A percentile compares a stretch with the other conserved stretches of the same genome.
These are phyloP conservation scores for Taenioides sp. DNA, from an alignment of 2,797 vertebrate genomes.

Conservation along the genomic window DNA sequence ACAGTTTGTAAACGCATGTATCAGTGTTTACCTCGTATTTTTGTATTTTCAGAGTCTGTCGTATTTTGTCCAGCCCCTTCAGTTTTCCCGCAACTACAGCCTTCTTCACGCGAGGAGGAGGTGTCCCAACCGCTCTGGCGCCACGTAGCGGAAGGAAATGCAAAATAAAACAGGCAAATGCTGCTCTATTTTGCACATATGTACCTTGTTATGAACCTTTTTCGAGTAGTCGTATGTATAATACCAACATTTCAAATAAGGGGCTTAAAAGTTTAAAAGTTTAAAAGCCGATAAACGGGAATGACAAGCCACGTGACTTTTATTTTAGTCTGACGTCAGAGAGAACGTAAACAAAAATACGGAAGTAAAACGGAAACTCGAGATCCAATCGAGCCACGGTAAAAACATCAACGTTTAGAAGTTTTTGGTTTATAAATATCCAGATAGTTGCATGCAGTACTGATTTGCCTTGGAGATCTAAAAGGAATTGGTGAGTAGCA, in stretches of 20 bases:
- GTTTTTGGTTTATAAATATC: not conserved
- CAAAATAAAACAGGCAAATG: not conserved
- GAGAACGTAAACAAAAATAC: slow-evolving; percentile 67
- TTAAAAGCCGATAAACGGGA: not conserved
- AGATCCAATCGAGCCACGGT: slow-evolving; percentile 20
- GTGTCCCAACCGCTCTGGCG: not conserved
- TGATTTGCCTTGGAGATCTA: not conserved
- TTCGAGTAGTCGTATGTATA: not conserved
- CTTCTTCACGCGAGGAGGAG: slow-evolving; percentile 35
- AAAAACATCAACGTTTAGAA: not conserved
- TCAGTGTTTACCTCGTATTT: slow-evolving; percentile 28
- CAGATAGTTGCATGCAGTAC: slow-evolving; percentile 13
- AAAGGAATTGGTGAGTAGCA: slow-evolving; percentile 22
- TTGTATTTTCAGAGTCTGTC: not conserved
- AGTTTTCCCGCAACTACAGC: slow-evolving; percentile 78
- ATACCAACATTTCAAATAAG: too few relatives aligned
- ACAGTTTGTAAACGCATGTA: not conserved
- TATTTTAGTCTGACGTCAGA: slow-evolving; percentile 28
- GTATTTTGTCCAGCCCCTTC: slow-evolving; percentile 26
- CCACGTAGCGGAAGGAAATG: not conserved
- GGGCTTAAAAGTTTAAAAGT: not conserved
- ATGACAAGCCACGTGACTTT: slow-evolving; percentile 12
- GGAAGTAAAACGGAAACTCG: slow-evolving; percentile 50
- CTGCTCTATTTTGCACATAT: not conserved
- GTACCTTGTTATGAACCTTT: not conserved